Evolutionary conservation across 2,113 vertebrate species (phyloP).

Genomic region (Salvelinus sp.): DNA sequence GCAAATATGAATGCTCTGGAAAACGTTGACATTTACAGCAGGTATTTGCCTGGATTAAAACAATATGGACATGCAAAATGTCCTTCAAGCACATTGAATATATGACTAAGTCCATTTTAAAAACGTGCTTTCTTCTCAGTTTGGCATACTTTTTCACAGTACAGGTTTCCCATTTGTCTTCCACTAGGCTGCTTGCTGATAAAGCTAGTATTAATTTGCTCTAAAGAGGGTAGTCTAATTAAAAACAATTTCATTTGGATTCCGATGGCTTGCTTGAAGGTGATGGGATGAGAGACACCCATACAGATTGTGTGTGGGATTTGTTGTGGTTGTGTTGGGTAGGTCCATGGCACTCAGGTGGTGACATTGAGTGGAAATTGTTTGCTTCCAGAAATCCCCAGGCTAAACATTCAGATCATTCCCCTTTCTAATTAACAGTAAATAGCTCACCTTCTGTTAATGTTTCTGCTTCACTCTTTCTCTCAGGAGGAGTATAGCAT

Average conservation of each 20-base stretch:
- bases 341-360: slow-evolving; percentile 44
- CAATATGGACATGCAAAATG: no score
- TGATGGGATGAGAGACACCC: neutral
- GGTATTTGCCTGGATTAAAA: no score
- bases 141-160: no score
- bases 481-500: slow-evolving; percentile 1
- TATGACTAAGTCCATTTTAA: no score
- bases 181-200: no score
- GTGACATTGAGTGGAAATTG: slow-evolving; percentile 43
- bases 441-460: slow-evolving; percentile 23
- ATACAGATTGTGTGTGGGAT: neutral
- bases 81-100: no score
- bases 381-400: slow-evolving; percentile 47
- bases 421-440: slow-evolving; percentile 25
- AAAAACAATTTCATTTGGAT: slow-evolving; percentile 38
- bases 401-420: slow-evolving; percentile 45
- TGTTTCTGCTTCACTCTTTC: slow-evolving; percentile 17
- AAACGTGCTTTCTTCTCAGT: no score
- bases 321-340: neutral
- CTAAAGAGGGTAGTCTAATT: slow-evolving; percentile 15
- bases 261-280: slow-evolving; percentile 22
- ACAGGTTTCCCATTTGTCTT: no score
- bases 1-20: no score
- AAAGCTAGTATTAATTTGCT: slow-evolving; percentile 10
- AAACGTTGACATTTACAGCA: no score